Evolutionary conservation across 2,113 vertebrate species (phyloP).

Genomic region (Albula glossodonta): DNA sequence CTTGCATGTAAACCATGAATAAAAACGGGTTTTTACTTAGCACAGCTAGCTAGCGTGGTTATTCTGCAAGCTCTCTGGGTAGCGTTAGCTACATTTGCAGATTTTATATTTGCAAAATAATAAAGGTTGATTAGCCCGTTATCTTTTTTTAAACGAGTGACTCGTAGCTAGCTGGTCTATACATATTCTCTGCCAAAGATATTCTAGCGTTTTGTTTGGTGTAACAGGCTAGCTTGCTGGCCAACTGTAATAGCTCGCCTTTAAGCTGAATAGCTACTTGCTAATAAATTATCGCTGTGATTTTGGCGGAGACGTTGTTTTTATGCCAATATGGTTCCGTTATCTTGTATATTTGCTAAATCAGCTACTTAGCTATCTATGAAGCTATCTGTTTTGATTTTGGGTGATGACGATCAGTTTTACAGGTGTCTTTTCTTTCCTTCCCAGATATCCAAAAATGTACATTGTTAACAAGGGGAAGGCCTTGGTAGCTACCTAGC

Average conservation of each 20-base stretch:
- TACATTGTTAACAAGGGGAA: background rate
- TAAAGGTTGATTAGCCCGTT: background rate
- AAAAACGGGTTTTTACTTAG: conserved; percentile 19
- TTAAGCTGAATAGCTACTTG: background rate
- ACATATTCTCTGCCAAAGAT: background rate
- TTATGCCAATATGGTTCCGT: background rate
- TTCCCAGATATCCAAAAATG: background rate
- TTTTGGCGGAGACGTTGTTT: background rate
- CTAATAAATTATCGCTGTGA: conserved; percentile 3
- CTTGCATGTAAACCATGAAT: conserved; percentile 8
- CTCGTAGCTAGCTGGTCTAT: background rate
- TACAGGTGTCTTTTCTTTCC: conserved; percentile 9
- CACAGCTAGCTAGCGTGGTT: conserved; percentile 11
- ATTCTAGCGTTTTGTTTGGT: background rate
- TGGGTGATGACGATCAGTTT: background rate
- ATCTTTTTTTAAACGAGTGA: background rate
- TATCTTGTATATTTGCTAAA: background rate
- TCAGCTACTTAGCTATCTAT: background rate
- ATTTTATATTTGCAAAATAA: background rate
- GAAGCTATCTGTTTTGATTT: background rate
- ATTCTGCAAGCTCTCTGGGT: background rate
- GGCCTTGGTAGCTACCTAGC: background rate
- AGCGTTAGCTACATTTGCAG: background rate
- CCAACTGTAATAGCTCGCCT: background rate
- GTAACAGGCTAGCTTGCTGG: background rate